Evolutionary conservation across 35 echinoderm and acorn worm genomes (phyloP), one percentile per base, ranked within the genome.

Genomic region (Patiria miniata): DNA sequence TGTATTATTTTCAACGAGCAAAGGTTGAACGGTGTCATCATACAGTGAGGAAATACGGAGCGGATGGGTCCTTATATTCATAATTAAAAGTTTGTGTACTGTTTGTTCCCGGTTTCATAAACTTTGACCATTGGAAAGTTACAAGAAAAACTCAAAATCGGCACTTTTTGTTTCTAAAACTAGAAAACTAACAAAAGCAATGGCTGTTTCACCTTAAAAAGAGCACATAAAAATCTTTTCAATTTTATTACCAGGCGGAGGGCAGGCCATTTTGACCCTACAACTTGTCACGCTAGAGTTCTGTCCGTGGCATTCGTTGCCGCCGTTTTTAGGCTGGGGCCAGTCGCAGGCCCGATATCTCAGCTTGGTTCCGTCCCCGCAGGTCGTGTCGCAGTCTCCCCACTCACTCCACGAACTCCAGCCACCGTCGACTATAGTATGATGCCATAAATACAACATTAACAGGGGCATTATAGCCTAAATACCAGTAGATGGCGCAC

Each of bases 331-430:
- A 0, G 94, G 94, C 40, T 14, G 34, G 15, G 94, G 94, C 2
- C 89, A n/a, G 77, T 39, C 52, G 50, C 94, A 97, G 30, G 78
- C 81, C 1, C 94, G 94, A 37, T 73, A 81, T 53, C 94, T 77
- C n/a, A 82, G 79, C 51, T 79, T 76, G 36, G 87, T 73, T 55
- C 94, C 90, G n/a, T 50, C 40, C 9, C 94, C 94, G 73, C 94
- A 97, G 34, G 83, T 91, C 18, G 65, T 59, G 18, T 65, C 47
- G 78, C 94, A 97, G 47, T 85, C 40, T 12, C 83, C 87, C 94
- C 94, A 97, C 32, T 39, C 50, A 79, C 87, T 68, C 94, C 94
- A 97, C 5, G 39, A n/a, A 44, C 81, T 92, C 94, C 94, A 97
- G n/a, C 91, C 87, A 9, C 94, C 94, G 38, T 97, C 87, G 37